Base-by-base conservation (phyloP, 2,797 vertebrate species). In the Heliangelus exortis region DNA sequence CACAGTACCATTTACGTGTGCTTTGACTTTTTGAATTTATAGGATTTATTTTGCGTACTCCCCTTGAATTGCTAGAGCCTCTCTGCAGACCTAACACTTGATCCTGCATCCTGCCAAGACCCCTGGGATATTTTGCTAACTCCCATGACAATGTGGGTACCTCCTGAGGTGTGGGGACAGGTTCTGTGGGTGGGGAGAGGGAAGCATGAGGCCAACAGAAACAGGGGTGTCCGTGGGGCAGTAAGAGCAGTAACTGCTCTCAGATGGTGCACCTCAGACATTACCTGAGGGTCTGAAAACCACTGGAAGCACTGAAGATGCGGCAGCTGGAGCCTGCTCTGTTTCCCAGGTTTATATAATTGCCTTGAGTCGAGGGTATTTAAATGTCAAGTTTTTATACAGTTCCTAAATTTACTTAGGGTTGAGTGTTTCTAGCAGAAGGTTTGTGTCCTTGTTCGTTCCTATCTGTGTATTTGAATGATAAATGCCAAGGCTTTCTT, bases 401-500 rank as follows among this genome's bases (percentile, higher is more conserved):
- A 74, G 77, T 73, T 93, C 72, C 74, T 95, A 79, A 66, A 82
- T 92, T 86, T 89, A 53, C 85, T 81, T 84, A 79, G 34, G 29
- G 89, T 90, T 19, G 43, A n/a, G 69, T 92, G 69, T 81, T 93
- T 84, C 53, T 29, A 91, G 69, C 69, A 91, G 75, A 67, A 93
- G 73, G 47, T 69, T 90, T 75, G 79, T 86, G 83, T 93, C 89
- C 92, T 94, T 95, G 94, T 57, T 48, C 66, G 18, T 73, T 81
- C 58, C 62, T 86, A 14, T 92, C 82, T 93, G 47, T 72, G 89
- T 89, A 47, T 90, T 86, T 87, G 82, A 71, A 84, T 73, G 87
- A 95, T 80, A 93, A 95, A 96, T 95, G 92, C 90, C 94, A 90
- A 86, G 85, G 80, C 63, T 93, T 96, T 81, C 82, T 90, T 83